Evolutionary conservation across 2,888 invertebrate genomes (phyloP).

Genomic region (Ochropacha duplaris): DNA sequence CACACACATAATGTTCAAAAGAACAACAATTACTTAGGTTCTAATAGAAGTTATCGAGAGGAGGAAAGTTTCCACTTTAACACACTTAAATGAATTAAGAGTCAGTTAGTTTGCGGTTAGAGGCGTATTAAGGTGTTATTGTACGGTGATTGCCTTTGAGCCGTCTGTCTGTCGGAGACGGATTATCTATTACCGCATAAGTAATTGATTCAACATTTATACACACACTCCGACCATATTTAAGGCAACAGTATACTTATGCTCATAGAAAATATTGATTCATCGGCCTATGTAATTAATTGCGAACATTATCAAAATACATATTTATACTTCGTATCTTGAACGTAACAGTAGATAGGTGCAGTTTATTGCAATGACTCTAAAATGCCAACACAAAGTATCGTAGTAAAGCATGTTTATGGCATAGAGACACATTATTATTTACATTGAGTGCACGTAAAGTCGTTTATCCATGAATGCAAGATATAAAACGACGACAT

Average conservation of each 20-base stretch:
- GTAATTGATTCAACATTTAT: neutral
- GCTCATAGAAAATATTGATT: neutral
- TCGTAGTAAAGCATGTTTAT: neutral
- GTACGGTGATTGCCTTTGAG: constrained; percentile 29
- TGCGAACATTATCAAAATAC: neutral
- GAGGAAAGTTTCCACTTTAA: constrained; percentile 61
- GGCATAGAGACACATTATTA: constrained; percentile 32
- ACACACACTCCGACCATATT: neutral
- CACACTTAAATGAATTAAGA: constrained; percentile 69
- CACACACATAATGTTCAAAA: constrained; percentile 22
- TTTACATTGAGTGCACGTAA: constrained; percentile 39
- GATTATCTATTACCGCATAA: neutral
- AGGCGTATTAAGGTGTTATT: constrained; percentile 59
- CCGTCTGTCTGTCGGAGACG: neutral
- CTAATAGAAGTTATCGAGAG: constrained; percentile 54
- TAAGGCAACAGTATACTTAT: neutral
- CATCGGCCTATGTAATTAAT: neutral
- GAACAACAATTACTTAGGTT: constrained; percentile 59
- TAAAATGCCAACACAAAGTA: neutral
- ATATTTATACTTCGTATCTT: constrained; percentile 4
- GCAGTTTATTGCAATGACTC: neutral
- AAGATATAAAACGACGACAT: constrained; percentile 49
- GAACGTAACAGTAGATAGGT: no score
- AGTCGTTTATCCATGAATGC: constrained; percentile 37
- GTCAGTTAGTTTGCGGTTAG: constrained; percentile 60